Evolutionary conservation across 2,888 invertebrate species (phyloP).

Genomic region (Eupithecia dodoneata): DNA sequence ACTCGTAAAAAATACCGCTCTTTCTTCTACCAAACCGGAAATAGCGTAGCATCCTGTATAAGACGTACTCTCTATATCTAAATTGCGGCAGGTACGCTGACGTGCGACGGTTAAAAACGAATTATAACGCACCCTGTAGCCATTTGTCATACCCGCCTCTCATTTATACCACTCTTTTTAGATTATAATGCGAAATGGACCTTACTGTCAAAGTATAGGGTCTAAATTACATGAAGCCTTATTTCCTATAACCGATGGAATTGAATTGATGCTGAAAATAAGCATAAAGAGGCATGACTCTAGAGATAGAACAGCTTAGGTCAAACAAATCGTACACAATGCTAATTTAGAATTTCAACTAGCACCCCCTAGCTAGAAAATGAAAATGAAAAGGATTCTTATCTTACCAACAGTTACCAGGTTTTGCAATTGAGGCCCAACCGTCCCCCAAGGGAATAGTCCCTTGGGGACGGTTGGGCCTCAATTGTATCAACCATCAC

Average conservation of each 20-base stretch:
- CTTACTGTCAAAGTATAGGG: constrained; percentile 2
- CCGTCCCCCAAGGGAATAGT: no score
- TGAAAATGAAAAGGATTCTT: no score
- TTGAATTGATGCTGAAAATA: neutral
- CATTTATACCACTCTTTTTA: constrained; percentile 12
- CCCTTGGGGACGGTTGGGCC: no score
- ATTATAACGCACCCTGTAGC: constrained; percentile 77
- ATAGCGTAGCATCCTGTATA: constrained; percentile 49
- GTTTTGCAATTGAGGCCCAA: no score
- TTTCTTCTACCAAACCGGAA: neutral
- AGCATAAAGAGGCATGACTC: neutral
- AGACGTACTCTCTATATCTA: constrained; percentile 45
- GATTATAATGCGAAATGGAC: neutral
- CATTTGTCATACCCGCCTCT: constrained; percentile 70
- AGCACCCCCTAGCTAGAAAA: no score
- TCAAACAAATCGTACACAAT: neutral
- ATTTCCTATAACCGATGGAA: neutral
- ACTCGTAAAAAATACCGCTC: neutral
- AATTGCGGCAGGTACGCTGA: constrained; percentile 65
- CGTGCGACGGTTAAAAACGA: constrained; percentile 80
- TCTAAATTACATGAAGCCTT: neutral
- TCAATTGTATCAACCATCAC: no score
- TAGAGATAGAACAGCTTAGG: neutral
- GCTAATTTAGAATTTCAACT: no score
- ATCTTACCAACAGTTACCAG: no score